These are phyloP conservation scores for Melanaphis sacchari DNA, from an alignment of 1,140 invertebrate genomes.

Conservation along the genomic window DNA sequence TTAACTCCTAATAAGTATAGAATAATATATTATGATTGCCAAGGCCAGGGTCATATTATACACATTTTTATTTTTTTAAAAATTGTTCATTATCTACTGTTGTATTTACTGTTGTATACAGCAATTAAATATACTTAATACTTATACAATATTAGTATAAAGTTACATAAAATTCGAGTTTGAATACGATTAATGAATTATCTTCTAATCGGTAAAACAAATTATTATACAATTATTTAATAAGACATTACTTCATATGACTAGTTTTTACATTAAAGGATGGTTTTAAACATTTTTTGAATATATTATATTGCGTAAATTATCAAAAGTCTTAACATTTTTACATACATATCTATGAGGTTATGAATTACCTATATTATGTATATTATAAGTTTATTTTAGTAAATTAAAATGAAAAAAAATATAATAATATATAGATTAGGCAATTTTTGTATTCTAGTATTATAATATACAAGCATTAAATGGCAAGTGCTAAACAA, in stretches of 20 bases:
- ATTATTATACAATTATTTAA: constrained; percentile 9
- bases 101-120: neutral
- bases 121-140: neutral
- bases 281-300: neutral
- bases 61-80: neutral
- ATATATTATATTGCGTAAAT: neutral
- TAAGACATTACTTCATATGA: neutral
- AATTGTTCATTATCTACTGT: neutral
- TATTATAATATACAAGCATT: neutral
- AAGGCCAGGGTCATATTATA: constrained; percentile 22
- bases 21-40: neutral
- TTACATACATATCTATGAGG: neutral
- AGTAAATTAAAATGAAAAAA: neutral
- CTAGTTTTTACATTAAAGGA: neutral
- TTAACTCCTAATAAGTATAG: constrained; percentile 26
- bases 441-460: neutral
- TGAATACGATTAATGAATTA: neutral
- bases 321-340: neutral
- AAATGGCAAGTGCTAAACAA: neutral
- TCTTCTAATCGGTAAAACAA: neutral
- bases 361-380: no score
- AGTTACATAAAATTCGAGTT: neutral
- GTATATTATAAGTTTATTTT: neutral
- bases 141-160: neutral
- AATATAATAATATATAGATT: neutral